Evolutionary conservation across 2,888 invertebrate species (phyloP).

Genomic region (Acholoe squamosa): DNA sequence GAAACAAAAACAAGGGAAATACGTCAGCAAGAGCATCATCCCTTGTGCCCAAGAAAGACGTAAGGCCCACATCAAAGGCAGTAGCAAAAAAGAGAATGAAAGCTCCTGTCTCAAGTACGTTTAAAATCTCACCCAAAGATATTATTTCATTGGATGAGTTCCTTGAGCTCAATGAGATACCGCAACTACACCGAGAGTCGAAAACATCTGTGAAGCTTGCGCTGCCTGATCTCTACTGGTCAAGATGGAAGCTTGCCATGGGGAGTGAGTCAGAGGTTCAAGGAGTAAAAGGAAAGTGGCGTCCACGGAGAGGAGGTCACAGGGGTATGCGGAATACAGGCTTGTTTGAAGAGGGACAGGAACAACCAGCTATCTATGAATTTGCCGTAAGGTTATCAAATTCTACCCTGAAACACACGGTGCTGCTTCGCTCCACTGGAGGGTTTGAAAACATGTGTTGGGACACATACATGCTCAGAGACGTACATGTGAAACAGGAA

Average conservation of each 20-base stretch:
- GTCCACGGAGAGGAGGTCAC: not conserved
- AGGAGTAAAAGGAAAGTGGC: not conserved
- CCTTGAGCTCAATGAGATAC: not conserved
- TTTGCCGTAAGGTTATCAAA: not conserved
- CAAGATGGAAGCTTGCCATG: slow-evolving; percentile 38
- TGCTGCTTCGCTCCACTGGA: not conserved
- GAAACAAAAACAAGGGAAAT: too few relatives aligned
- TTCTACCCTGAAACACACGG: not conserved
- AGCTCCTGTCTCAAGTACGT: too few relatives aligned
- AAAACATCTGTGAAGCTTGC: not conserved
- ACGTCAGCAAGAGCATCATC: too few relatives aligned
- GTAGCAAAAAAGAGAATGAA: too few relatives aligned
- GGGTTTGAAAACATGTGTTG: not conserved
- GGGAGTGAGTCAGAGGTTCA: not conserved
- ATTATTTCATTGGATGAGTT: not conserved
- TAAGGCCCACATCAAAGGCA: too few relatives aligned
- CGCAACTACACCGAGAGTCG: not conserved
- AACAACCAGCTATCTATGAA: not conserved
- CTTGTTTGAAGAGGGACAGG: not conserved
- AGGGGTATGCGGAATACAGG: slow-evolving; percentile 18
- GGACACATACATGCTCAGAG: not conserved
- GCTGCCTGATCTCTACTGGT: not conserved
- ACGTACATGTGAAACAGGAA: not conserved
- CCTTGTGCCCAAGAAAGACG: too few relatives aligned
- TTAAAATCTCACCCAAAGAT: too few relatives aligned